phyloP scores from a whole-genome alignment of 1,140 invertebrate species.

The Bacillus rossius region DNA sequence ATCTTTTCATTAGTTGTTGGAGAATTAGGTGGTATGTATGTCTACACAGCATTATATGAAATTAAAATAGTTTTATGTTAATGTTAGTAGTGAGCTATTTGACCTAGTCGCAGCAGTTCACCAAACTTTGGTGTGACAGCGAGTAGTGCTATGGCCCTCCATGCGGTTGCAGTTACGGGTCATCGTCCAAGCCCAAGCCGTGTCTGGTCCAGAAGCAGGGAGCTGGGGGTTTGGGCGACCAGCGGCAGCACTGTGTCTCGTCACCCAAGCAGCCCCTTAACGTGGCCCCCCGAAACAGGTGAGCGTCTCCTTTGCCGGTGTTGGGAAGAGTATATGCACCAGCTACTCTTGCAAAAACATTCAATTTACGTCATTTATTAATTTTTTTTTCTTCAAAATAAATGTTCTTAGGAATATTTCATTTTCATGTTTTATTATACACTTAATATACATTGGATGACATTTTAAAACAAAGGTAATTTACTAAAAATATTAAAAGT shows the following conservation, averaged over 20 bases:
- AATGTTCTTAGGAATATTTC: slow-evolving; percentile 2
- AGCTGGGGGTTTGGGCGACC: slow-evolving; percentile 47
- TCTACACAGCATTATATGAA: too few relatives aligned
- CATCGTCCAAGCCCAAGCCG: slow-evolving; percentile 64
- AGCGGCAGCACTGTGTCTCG: slow-evolving; percentile 47
- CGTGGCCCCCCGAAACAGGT: slow-evolving; percentile 49
- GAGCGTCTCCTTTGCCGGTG: too few relatives aligned
- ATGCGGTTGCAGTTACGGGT: slow-evolving; percentile 50
- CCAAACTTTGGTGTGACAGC: neutral
- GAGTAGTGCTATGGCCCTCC: slow-evolving; percentile 7
- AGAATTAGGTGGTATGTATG: too few relatives aligned
- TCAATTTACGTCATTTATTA: too few relatives aligned
- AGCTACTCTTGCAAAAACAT: too few relatives aligned
- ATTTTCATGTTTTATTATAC: too few relatives aligned
- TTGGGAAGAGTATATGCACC: too few relatives aligned
- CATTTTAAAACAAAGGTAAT: too few relatives aligned
- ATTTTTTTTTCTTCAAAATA: neutral
- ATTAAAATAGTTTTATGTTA: slow-evolving; percentile 9
- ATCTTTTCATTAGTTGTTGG: too few relatives aligned
- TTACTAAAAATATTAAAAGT: too few relatives aligned
- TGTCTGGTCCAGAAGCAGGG: slow-evolving; percentile 61
- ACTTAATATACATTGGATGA: too few relatives aligned
- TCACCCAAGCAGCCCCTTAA: slow-evolving; percentile 45
- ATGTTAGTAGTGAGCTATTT: slow-evolving; percentile 29
- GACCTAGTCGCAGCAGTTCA: slow-evolving; percentile 45